Percentiles rank a stretch among this genome's conserved stretches.
phyloP scores from a whole-genome alignment of 2,797 vertebrate genomes.

The Sphaeramia orbicularis region DNA sequence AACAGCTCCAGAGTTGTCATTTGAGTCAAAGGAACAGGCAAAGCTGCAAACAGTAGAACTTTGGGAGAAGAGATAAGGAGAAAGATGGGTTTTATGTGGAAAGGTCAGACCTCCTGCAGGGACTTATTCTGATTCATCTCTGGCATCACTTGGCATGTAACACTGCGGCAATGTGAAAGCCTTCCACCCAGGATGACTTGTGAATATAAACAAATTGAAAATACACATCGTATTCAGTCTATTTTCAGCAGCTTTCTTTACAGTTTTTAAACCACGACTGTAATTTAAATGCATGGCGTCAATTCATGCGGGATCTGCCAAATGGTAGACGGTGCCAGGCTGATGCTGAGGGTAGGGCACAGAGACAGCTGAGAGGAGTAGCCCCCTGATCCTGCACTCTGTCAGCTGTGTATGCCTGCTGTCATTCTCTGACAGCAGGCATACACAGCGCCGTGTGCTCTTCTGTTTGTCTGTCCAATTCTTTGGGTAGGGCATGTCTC shows the following conservation, averaged over 20 bases:
- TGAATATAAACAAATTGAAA: constrained; percentile 34
- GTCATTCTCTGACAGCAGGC: constrained; percentile 39
- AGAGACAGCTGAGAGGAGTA: constrained; percentile 57
- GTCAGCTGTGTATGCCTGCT: constrained; percentile 54
- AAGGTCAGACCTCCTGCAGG: constrained; percentile 48
- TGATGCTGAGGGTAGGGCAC: constrained; percentile 36
- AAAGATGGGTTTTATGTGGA: constrained; percentile 45
- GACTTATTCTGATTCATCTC: constrained; percentile 32
- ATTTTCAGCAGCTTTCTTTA: constrained; percentile 17
- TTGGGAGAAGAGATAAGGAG: constrained; percentile 33
- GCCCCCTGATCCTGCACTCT: constrained; percentile 50
- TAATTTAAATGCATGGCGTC: constrained; percentile 53
- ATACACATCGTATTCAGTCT: constrained; percentile 5
- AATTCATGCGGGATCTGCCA: constrained; percentile 45
- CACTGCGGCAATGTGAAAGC: constrained; percentile 13
- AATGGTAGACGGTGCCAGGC: constrained; percentile 42
- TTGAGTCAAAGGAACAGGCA: constrained; percentile 19
- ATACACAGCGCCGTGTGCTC: constrained; percentile 48
- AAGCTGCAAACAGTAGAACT: background rate
- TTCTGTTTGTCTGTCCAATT: constrained; percentile 47
- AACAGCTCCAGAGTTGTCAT: constrained; percentile 9
- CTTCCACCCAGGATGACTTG: constrained; percentile 16
- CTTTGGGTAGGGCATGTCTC: constrained; percentile 40
- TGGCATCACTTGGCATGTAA: constrained; percentile 32
- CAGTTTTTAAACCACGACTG: background rate